Conservation (phyloP, 2,888 invertebrate genomes). For the Mesochorus sp. region DNA sequence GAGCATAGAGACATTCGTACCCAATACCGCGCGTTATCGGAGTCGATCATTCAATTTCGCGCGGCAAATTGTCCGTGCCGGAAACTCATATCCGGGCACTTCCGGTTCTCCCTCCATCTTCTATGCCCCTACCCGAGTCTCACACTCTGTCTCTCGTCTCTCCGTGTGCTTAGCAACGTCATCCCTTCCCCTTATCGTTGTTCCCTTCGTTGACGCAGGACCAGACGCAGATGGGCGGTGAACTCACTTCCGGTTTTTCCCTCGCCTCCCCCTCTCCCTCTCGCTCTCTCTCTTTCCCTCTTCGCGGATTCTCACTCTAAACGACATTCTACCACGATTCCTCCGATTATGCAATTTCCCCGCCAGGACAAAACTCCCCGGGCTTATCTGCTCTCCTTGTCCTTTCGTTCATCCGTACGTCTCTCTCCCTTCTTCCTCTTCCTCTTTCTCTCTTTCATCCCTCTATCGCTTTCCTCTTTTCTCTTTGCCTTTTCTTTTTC, state of each 20-base stretch:
- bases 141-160: slow-evolving; percentile 24
- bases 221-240: slow-evolving; percentile 77
- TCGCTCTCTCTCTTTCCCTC: slow-evolving; percentile 21
- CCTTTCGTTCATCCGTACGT: neutral
- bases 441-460: neutral
- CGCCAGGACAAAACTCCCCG: slow-evolving; percentile 31
- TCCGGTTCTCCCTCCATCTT: slow-evolving; percentile 71
- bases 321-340: slow-evolving; percentile 38
- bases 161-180: slow-evolving; percentile 35
- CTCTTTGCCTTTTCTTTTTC: slow-evolving; percentile 20
- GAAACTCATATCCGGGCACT: slow-evolving; percentile 91
- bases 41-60: slow-evolving; percentile 85
- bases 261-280: slow-evolving; percentile 34
- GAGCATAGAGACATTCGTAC: slow-evolving; percentile 56
- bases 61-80: slow-evolving; percentile 92
- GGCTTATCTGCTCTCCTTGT: slow-evolving; percentile 12
- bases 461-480: neutral
- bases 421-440: slow-evolving; percentile 14
- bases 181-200: slow-evolving; percentile 41
- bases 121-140: neutral
- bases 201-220: slow-evolving; percentile 40
- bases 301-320: slow-evolving; percentile 12
- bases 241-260: slow-evolving; percentile 76
- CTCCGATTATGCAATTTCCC: slow-evolving; percentile 47
- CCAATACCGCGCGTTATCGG: slow-evolving; percentile 76